These are phyloP conservation scores for Neelides sp. DNA, from an alignment of 1,140 invertebrate genomes.

Conservation along the genomic window DNA sequence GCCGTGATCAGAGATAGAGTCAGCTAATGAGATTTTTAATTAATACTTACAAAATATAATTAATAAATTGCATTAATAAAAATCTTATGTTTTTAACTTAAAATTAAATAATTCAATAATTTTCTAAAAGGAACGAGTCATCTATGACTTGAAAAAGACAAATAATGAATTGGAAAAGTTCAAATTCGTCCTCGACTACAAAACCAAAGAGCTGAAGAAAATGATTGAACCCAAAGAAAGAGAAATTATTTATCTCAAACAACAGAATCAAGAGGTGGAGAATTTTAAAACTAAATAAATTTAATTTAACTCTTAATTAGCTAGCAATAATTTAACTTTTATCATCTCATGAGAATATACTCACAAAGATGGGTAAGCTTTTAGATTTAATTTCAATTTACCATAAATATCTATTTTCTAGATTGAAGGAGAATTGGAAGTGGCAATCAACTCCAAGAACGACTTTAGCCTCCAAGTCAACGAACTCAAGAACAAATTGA, in stretches of 20 bases:
- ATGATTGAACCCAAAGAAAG: conserved; percentile 69
- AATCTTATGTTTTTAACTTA: conserved; percentile 6
- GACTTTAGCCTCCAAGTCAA: conserved; percentile 55
- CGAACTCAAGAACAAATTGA: conserved; percentile 61
- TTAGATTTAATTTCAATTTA: conserved; percentile 3
- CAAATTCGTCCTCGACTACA: conserved; percentile 77
- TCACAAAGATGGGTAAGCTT: conserved; percentile 5
- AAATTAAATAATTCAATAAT: too few relatives aligned
- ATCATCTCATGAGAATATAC: too few relatives aligned
- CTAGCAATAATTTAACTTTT: too few relatives aligned
- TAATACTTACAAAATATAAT: not conserved
- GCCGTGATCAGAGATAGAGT: conserved; percentile 63
- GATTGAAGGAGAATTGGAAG: conserved; percentile 55
- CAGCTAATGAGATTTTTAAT: conserved; percentile 16
- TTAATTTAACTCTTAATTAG: not conserved
- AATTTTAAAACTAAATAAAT: not conserved
- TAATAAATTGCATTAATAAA: not conserved
- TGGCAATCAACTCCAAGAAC: conserved; percentile 50
- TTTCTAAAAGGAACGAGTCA: conserved; percentile 58
- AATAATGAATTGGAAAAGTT: conserved; percentile 82
- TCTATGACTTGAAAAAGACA: conserved; percentile 66
- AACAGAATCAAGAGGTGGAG: conserved; percentile 55
- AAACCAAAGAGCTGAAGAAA: conserved; percentile 69
- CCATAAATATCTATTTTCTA: too few relatives aligned
- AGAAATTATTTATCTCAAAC: conserved; percentile 63